phyloP scores from a whole-genome alignment of 2,888 invertebrate genomes.

The Vanessa cardui region DNA sequence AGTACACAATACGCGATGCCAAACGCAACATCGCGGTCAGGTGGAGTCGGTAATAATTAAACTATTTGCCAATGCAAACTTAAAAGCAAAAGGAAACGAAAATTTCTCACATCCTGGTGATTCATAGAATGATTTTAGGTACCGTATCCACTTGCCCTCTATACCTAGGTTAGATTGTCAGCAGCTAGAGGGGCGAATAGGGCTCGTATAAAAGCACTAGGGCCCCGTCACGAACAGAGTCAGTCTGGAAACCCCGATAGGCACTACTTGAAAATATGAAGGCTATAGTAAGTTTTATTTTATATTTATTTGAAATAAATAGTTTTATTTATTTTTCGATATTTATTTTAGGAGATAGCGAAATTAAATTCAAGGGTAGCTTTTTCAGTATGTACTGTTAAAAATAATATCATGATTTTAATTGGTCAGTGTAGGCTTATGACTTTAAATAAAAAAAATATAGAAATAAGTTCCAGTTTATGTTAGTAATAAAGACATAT shows the following conservation, averaged over 20 bases:
- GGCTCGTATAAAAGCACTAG: constrained; percentile 45
- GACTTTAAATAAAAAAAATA: too few species aligned
- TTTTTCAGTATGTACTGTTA: too few species aligned
- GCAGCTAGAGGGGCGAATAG: constrained; percentile 39
- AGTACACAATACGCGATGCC: too few species aligned
- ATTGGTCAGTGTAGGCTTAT: too few species aligned
- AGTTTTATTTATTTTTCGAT: constrained; percentile 4
- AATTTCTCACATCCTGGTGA: constrained; percentile 31
- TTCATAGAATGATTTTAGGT: constrained; percentile 29
- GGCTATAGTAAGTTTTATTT: constrained; percentile 48
- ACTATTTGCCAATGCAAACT: neutral
- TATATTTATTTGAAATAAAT: neutral
- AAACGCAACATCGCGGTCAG: too few species aligned
- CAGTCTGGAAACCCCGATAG: constrained; percentile 36
- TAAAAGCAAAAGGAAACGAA: constrained; percentile 26
- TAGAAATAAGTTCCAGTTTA: too few species aligned
- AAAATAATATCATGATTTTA: too few species aligned
- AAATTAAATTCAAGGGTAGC: too few species aligned
- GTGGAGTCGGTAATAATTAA: neutral
- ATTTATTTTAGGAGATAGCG: too few species aligned
- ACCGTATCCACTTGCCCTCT: constrained; percentile 17
- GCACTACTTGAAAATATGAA: constrained; percentile 47
- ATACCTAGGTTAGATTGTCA: constrained; percentile 30
- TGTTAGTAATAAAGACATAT: too few species aligned
- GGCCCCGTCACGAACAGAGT: constrained; percentile 32